Percentiles rank a stretch among this genome's conserved stretches.
Conservation (phyloP, 2,113 vertebrate genomes). For the Rhinoderma darwinii region DNA sequence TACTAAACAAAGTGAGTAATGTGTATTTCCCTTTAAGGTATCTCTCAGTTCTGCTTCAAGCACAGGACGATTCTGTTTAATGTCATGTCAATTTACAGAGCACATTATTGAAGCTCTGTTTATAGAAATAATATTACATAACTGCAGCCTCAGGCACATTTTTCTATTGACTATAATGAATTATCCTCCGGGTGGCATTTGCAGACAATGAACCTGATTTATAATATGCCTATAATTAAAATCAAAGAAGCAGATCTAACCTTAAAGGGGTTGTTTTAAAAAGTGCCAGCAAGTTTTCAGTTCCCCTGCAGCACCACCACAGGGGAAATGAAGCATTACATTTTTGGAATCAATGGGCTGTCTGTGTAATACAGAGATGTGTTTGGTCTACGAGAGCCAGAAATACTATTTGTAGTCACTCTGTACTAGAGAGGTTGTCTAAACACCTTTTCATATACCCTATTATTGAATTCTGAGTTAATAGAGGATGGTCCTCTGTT, state of each 20-base stretch:
- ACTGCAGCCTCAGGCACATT: neutral
- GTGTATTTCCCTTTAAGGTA: neutral
- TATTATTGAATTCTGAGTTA: no score
- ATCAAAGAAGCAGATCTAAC: neutral
- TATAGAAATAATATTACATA: neutral
- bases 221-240: neutral
- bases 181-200: neutral
- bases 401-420: no score
- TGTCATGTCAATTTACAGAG: neutral
- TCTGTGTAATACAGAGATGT: no score
- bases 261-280: neutral
- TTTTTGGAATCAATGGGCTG: no score
- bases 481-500: no score
- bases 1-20: conserved; percentile 60
- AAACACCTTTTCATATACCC: no score
- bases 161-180: neutral
- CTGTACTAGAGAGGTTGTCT: no score
- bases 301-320: neutral
- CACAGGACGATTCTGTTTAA: neutral
- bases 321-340: neutral
- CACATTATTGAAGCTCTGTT: neutral
- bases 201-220: neutral
- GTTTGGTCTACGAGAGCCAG: no score
- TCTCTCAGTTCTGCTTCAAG: neutral
- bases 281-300: neutral